Percentiles rank a stretch among this genome's conserved stretches.
phyloP scores from a whole-genome alignment of 2,888 invertebrate genomes.

The Priocnemis perturbator region DNA sequence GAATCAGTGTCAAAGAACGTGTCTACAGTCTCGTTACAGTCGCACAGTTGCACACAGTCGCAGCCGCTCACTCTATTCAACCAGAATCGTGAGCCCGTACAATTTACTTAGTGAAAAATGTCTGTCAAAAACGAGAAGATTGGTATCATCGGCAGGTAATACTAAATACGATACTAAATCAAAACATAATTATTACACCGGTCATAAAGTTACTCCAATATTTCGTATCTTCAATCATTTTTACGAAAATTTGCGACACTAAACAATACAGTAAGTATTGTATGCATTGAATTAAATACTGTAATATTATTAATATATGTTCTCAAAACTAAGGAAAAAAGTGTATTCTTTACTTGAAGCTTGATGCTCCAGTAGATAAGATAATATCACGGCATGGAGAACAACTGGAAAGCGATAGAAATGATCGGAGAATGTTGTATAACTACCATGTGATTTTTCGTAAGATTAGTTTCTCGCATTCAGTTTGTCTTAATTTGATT shows the following conservation, averaged over 20 bases:
- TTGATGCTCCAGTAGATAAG: too few species aligned
- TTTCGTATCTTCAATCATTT: not conserved
- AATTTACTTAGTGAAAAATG: slow-evolving; percentile 2
- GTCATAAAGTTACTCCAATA: not conserved
- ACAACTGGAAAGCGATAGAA: too few species aligned
- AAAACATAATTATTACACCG: not conserved
- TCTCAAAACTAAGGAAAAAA: not conserved
- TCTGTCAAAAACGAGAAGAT: slow-evolving; percentile 80
- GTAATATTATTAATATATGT: not conserved
- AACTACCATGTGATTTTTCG: too few species aligned
- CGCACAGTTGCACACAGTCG: not conserved
- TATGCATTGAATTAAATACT: not conserved
- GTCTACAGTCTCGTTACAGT: not conserved
- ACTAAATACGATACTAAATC: not conserved
- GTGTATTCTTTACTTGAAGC: not conserved
- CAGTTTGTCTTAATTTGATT: slow-evolving; percentile 59
- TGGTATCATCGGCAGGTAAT: slow-evolving; percentile 87
- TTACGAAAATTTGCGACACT: not conserved
- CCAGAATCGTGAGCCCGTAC: not conserved
- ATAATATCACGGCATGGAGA: too few species aligned
- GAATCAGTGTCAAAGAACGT: slow-evolving; percentile 5
- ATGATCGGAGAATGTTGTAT: too few species aligned
- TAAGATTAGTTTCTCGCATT: too few species aligned
- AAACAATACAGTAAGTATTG: not conserved
- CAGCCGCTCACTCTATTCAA: not conserved